Base-by-base conservation (phyloP, 2,888 invertebrate genomes). In the Meloe dianella region DNA sequence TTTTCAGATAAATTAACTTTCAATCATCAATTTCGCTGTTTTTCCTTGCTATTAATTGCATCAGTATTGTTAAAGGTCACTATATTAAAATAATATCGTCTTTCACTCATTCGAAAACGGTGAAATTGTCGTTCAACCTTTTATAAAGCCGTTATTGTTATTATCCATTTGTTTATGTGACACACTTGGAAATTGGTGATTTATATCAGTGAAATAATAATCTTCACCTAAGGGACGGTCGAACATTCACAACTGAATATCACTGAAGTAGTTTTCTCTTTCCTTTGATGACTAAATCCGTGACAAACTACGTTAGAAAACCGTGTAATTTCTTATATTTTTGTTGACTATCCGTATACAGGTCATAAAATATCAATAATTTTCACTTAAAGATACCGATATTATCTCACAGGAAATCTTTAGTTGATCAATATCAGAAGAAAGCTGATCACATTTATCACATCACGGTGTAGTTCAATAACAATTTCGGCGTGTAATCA, bases 361-460 rank as follows among this genome's bases (percentile, higher is more conserved):
- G 27, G 27, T 27, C 27, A 27, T 47, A 12, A 47, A 22, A 20
- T 41, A 41, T 17, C 41, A 17, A 17, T 17, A 41, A 41, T 47
- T 47, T 47, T 47, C 20, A 47, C 20, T 20, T 20, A 47, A 47
- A 47, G 2, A 22, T 5, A 20, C 10, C 20, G 20, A 47, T 47
- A 5, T 41, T 47, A 47, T 47, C 47, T 47, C 3, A 8, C 20
- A 10, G 8, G 20, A 47, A 35, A 35, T 35, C 35, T 35, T 12
- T 35, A 4, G 58, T 64, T 69, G 71, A 73, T 71, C 63, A 60
- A 66, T 71, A 66, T 63, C 66, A 64, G 64, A 69, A 70, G 73
- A 72, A 72, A 72, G 67, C 66, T 64, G 73, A 73, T 71, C 57
- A 57, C 63, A 64, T 64, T 56, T 59, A 47, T 47, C 47, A 47